These are phyloP conservation scores for Palythoa heliodiscus DNA, from an alignment of 92 coral and sea anemone species.

Conservation along the genomic window DNA sequence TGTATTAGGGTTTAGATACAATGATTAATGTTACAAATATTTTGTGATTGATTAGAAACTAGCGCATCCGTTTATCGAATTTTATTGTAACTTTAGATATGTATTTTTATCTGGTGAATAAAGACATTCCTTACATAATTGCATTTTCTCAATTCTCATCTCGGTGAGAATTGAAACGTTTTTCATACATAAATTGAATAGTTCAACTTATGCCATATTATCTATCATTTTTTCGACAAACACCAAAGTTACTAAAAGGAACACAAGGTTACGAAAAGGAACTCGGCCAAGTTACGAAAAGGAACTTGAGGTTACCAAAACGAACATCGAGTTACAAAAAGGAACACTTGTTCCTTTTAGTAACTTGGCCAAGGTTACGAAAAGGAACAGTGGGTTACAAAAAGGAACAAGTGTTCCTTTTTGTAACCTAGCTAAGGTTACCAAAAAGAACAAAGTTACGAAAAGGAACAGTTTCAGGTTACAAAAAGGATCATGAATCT, in stretches of 20 bases:
- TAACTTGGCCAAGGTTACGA: neutral
- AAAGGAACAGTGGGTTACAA: neutral
- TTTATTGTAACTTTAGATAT: no score
- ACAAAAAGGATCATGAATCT: no score
- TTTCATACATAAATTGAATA: conserved; percentile 15
- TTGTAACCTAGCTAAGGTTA: no score
- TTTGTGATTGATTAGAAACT: neutral
- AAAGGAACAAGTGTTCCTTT: no score
- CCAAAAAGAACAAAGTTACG: no score
- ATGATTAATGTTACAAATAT: no score
- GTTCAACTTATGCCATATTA: conserved; percentile 1
- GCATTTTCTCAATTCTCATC: neutral
- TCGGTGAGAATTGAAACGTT: neutral
- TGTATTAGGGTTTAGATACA: neutral
- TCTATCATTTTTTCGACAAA: neutral
- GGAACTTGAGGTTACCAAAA: no score
- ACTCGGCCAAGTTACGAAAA: neutral
- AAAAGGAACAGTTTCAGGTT: no score
- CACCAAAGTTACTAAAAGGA: neutral
- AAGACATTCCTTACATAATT: conserved; percentile 7
- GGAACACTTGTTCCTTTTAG: no score
- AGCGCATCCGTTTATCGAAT: neutral
- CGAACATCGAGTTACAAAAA: no score
- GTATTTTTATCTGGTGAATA: neutral
- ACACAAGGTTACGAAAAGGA: neutral